Conservation (phyloP, 1,140 invertebrate genomes). For the Meloidogyne chitwoodi region DNA sequence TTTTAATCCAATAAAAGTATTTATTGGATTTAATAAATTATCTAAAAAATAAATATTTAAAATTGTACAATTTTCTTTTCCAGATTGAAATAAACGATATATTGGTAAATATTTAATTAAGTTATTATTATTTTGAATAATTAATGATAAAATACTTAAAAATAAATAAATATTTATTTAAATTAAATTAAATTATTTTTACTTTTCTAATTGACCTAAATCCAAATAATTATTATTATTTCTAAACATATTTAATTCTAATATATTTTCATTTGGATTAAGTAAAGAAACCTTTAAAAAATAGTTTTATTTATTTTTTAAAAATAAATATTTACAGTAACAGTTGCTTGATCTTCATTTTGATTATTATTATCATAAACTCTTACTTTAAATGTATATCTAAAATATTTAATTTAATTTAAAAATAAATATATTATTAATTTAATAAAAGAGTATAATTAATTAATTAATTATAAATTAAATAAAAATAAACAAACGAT, state of each 20-base stretch:
- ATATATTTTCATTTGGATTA: neutral
- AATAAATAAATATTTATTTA: neutral
- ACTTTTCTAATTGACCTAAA: neutral
- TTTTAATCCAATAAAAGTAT: neutral
- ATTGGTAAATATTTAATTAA: neutral
- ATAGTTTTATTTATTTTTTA: neutral
- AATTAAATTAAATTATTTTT: neutral
- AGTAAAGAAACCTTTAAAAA: neutral
- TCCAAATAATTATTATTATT: neutral
- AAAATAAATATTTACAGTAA: neutral
- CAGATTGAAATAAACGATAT: neutral
- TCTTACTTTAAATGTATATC: neutral
- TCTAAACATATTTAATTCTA: neutral
- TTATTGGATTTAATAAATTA: neutral
- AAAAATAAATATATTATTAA: neutral
- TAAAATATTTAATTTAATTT: no score
- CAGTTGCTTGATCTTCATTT: neutral
- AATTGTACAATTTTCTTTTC: neutral
- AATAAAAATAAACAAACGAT: neutral
- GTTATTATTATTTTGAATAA: neutral
- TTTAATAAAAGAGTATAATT: neutral
- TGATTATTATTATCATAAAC: neutral
- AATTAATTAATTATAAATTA: neutral
- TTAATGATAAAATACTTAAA: neutral
- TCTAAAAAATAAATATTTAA: slow-evolving; percentile 4